These are phyloP conservation scores for Macheiramphus alcinus DNA, from an alignment of 2,113 vertebrate species.

Conservation along the genomic window DNA sequence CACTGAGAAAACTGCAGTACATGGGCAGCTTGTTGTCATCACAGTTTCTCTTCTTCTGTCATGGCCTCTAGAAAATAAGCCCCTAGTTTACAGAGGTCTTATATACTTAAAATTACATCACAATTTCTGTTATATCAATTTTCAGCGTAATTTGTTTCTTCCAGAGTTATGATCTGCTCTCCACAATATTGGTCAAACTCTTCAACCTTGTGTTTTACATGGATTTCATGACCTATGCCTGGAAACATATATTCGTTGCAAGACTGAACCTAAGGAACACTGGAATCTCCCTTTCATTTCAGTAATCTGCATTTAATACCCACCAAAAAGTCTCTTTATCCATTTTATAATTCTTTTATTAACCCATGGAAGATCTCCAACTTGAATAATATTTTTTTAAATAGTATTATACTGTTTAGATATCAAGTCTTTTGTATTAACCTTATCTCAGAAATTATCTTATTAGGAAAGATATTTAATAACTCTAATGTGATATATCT, in stretches of 20 bases:
- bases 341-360: neutral
- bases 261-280: neutral
- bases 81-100: neutral
- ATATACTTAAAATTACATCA: neutral
- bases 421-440: neutral
- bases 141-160: neutral
- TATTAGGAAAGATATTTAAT: neutral
- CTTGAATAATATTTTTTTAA: neutral
- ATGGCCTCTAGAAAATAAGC: neutral
- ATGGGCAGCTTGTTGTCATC: neutral
- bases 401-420: neutral
- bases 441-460: neutral
- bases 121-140: neutral
- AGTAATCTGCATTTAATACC: neutral
- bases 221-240: neutral
- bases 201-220: neutral
- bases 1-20: neutral
- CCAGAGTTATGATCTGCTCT: neutral
- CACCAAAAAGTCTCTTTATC: neutral
- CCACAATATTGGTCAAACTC: neutral
- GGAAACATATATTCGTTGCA: neutral
- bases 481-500: neutral
- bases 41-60: neutral
- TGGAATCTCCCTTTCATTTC: neutral
- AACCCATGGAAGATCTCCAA: neutral